phyloP scores from a whole-genome alignment of 2,113 vertebrate species.

The Hydrolagus affinis region DNA sequence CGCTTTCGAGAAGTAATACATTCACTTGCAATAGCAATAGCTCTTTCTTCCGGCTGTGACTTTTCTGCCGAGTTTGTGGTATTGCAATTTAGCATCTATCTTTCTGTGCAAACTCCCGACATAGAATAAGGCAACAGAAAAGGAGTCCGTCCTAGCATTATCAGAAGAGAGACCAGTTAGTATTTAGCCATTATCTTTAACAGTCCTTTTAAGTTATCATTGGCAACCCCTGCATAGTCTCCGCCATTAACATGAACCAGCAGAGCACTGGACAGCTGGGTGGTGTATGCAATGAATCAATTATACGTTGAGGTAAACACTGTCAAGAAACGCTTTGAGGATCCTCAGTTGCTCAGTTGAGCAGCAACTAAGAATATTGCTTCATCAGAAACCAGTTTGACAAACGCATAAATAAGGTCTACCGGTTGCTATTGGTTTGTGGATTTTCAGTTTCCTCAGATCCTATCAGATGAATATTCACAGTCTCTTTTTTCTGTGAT shows the following conservation, averaged over 20 bases:
- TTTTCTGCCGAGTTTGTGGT: no score
- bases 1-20: no score
- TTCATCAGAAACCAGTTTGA: neutral
- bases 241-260: neutral
- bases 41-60: no score
- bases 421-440: neutral
- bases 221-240: neutral
- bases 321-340: neutral
- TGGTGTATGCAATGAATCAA: neutral
- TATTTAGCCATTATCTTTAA: no score
- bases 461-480: no score
- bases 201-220: constrained; percentile 6
- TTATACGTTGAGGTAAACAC: neutral
- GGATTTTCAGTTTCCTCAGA: neutral
- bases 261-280: neutral
- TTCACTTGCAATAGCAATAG: no score
- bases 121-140: no score
- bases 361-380: neutral
- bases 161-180: neutral
- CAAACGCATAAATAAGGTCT: neutral
- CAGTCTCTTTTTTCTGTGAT: no score
- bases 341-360: neutral
- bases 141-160: no score
- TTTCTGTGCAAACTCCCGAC: no score
- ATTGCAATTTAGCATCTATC: no score